Evolutionary conservation across 1,140 invertebrate genomes (phyloP).

Genomic region (Parasteatoda tepidariorum): DNA sequence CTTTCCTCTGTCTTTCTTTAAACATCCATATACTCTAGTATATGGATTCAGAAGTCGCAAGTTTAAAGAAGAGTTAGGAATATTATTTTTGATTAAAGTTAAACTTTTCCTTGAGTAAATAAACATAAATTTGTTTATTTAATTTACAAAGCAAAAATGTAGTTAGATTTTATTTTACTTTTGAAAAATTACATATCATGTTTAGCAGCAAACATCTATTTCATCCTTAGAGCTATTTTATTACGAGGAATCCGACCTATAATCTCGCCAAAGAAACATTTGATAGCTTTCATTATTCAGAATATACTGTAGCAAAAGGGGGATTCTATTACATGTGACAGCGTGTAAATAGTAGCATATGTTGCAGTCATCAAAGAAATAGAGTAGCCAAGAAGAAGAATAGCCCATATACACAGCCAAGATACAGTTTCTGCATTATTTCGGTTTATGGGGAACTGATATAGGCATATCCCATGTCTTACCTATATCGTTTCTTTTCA

Average conservation of each 20-base stretch:
- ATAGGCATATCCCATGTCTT: conserved; percentile 21
- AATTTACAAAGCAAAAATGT: too few relatives aligned
- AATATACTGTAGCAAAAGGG: conserved; percentile 5
- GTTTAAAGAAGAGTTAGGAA: too few relatives aligned
- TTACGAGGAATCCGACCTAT: conserved; percentile 46
- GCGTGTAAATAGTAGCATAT: conserved; percentile 60
- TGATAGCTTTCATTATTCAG: conserved; percentile 41
- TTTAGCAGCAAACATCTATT: too few relatives aligned
- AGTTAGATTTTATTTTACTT: too few relatives aligned
- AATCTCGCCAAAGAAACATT: background rate
- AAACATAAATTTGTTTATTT: too few relatives aligned
- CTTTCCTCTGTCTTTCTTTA: too few relatives aligned
- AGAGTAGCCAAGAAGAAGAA: conserved; percentile 6
- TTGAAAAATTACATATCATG: too few relatives aligned
- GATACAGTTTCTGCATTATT: conserved; percentile 46
- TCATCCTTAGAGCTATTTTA: too few relatives aligned
- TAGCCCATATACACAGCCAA: background rate
- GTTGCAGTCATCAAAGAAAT: conserved; percentile 28
- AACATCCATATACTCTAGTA: too few relatives aligned
- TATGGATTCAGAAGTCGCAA: too few relatives aligned
- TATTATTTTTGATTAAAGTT: too few relatives aligned
- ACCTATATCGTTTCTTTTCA: background rate
- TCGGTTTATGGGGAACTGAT: background rate
- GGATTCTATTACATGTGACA: conserved; percentile 58
- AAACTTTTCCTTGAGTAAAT: too few relatives aligned